phyloP scores from a whole-genome alignment of 2,888 invertebrate species.

The Andrena flavipes region DNA sequence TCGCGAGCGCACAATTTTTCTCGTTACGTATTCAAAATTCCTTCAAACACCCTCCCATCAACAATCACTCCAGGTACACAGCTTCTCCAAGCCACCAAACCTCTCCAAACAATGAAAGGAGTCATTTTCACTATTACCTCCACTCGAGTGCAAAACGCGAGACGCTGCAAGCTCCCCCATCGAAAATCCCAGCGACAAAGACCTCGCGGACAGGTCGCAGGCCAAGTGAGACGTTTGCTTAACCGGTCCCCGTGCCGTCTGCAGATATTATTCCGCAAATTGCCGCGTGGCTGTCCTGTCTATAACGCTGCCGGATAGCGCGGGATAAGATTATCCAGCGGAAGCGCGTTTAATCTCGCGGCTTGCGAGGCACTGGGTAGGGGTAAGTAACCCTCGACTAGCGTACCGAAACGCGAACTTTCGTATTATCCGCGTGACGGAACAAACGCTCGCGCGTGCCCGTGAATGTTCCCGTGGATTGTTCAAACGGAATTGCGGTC shows the following conservation, averaged over 20 bases:
- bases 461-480: slow-evolving; percentile 20
- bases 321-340: slow-evolving; percentile 57
- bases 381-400: slow-evolving; percentile 25
- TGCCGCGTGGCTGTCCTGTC: slow-evolving; percentile 2
- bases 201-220: background rate
- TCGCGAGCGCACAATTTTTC: too few species aligned
- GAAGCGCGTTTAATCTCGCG: slow-evolving; percentile 58
- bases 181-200: slow-evolving; percentile 38
- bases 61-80: too few species aligned
- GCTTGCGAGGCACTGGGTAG: slow-evolving; percentile 15
- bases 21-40: too few species aligned
- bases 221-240: background rate
- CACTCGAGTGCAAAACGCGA: too few species aligned
- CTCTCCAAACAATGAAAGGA: too few species aligned
- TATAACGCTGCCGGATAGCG: slow-evolving; percentile 10
- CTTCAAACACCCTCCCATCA: too few species aligned
- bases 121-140: too few species aligned
- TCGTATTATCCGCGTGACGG: slow-evolving; percentile 37
- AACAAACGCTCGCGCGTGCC: slow-evolving; percentile 8
- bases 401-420: slow-evolving; percentile 44
- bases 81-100: too few species aligned
- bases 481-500: slow-evolving; percentile 30
- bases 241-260: slow-evolving; percentile 10
- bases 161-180: too few species aligned
- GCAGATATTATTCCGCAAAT: slow-evolving; percentile 38